A percentile compares a stretch with the other conserved stretches of the same genome.
Conservation (phyloP, 2,888 invertebrate species). For the Pecten maximus region DNA sequence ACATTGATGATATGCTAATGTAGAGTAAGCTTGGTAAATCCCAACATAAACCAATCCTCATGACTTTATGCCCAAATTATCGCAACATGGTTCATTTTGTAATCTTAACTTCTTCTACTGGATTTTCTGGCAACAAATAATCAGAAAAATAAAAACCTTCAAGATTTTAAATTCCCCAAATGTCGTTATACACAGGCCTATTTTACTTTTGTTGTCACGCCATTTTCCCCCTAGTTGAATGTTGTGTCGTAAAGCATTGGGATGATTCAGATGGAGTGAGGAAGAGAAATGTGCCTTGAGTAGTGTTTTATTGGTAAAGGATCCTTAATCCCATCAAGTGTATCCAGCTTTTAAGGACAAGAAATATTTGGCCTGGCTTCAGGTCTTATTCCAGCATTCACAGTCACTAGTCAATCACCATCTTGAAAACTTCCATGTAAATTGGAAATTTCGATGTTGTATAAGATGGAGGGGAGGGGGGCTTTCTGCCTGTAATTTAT, state of each 20-base stretch:
- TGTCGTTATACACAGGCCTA: not conserved
- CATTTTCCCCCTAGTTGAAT: not conserved
- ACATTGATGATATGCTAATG: conserved; percentile 30
- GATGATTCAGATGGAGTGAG: conserved; percentile 18
- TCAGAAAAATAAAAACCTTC: not conserved
- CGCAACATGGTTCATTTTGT: not conserved
- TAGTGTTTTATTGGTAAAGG: conserved; percentile 9
- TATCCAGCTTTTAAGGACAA: conserved; percentile 18
- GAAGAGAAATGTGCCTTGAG: not conserved
- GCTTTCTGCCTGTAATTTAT: conserved; percentile 5
- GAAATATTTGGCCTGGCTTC: not conserved
- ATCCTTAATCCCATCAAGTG: conserved; percentile 4
- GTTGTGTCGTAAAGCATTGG: not conserved
- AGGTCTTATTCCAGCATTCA: not conserved
- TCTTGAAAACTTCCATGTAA: conserved; percentile 29
- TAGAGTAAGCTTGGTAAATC: conserved; percentile 5
- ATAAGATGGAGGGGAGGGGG: not conserved
- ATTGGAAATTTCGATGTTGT: conserved; percentile 21
- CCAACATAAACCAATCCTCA: not conserved
- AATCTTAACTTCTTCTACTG: conserved; percentile 5
- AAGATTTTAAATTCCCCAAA: conserved; percentile 26
- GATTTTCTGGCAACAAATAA: conserved; percentile 30
- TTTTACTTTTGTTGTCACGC: conserved; percentile 28
- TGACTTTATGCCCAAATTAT: conserved; percentile 13
- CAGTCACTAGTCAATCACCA: not conserved